Percentiles rank a stretch among this genome's conserved stretches.
These are phyloP conservation scores for human (Homo sapiens) DNA, from an alignment of 2,113 vertebrate species.

Conservation along the genomic window GRCh38 chr5:20540501-20541000, in stretches of 20 bases:
- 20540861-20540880: not conserved
- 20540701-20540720: rapidly evolving
- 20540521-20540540: not conserved
- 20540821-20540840: not conserved
- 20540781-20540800: not conserved
- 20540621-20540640: not conserved
- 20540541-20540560: not conserved
- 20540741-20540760: not conserved
- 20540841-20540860: not conserved
- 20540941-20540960: not conserved
- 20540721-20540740: not conserved
- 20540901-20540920: rapidly evolving
- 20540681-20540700: too few species aligned
- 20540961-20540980: not conserved
- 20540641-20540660: not conserved
- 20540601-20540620: not conserved
- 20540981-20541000: not conserved
- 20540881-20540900: not conserved
- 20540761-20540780: not conserved
- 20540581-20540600: not conserved
- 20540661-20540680: too few species aligned
- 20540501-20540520: not conserved
- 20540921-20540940: not conserved
- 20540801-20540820: not conserved
- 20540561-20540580: not conserved